Evolutionary conservation across 2,888 invertebrate genomes (phyloP).

Genomic region (Zygothrica quintamaculata): DNA sequence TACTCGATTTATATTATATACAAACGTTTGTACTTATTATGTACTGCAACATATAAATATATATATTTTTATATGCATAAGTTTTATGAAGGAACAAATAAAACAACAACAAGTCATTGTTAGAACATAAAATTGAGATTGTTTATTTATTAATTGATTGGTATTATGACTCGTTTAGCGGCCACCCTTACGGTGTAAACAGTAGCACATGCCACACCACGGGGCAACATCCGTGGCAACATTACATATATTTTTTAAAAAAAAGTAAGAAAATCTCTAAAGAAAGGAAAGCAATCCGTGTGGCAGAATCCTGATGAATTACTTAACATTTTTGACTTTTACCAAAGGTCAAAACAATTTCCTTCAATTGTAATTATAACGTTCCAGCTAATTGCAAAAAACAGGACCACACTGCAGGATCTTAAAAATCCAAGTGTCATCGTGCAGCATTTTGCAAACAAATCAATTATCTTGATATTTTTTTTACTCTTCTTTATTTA

Average conservation of each 20-base stretch:
- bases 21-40: constrained; percentile 25
- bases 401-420: constrained; percentile 65
- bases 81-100: no score
- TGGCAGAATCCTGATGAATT: constrained; percentile 69
- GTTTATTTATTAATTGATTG: constrained; percentile 21
- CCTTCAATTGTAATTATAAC: constrained; percentile 55
- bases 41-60: constrained; percentile 19
- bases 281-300: constrained; percentile 53
- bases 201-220: constrained; percentile 77
- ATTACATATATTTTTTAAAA: constrained; percentile 5
- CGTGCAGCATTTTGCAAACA: constrained; percentile 77
- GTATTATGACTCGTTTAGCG: constrained; percentile 11
- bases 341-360: constrained; percentile 75
- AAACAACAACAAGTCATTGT: constrained; percentile 63
- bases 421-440: constrained; percentile 65
- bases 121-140: constrained; percentile 40
- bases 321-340: constrained; percentile 56
- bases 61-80: constrained; percentile 30
- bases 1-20: constrained; percentile 42
- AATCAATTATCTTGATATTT: constrained; percentile 70
- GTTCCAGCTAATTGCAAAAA: constrained; percentile 62
- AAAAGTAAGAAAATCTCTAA: constrained; percentile 33
- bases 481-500: constrained; percentile 30
- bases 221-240: constrained; percentile 59
- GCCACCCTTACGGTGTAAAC: constrained; percentile 30